Percentiles rank a stretch among this genome's conserved stretches.
These are phyloP conservation scores for Melangyna quadrimaculata DNA, from an alignment of 2,888 invertebrate species.

Conservation along the genomic window DNA sequence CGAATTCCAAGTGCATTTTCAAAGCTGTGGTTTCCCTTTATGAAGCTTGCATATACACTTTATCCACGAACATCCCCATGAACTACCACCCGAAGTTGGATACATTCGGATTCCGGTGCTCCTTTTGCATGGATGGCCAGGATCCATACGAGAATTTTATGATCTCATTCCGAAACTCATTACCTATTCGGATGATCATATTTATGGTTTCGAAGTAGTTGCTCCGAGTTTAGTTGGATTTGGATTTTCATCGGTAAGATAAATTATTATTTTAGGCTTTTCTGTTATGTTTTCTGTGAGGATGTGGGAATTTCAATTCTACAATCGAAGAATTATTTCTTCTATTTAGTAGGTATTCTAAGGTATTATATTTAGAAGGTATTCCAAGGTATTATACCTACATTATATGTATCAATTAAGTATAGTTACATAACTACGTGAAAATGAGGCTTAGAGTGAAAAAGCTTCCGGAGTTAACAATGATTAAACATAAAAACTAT, in stretches of 20 bases:
- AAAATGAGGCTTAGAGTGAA: too few relatives aligned
- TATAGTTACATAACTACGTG: too few relatives aligned
- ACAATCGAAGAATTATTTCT: background rate
- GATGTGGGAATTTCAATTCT: background rate
- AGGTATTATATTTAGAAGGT: too few relatives aligned
- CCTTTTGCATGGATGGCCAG: slow-evolving; percentile 92
- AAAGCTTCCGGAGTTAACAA: too few relatives aligned
- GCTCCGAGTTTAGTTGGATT: slow-evolving; percentile 80
- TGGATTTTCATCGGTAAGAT: slow-evolving; percentile 74
- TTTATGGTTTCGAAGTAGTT: slow-evolving; percentile 83
- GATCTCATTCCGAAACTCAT: slow-evolving; percentile 86
- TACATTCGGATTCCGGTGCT: slow-evolving; percentile 73
- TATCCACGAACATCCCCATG: slow-evolving; percentile 83
- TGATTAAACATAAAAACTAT: too few relatives aligned
- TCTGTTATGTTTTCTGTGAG: background rate
- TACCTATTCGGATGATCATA: slow-evolving; percentile 77
- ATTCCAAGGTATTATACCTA: too few relatives aligned
- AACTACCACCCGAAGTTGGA: background rate
- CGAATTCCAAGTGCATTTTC: too few relatives aligned
- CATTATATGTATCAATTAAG: too few relatives aligned
- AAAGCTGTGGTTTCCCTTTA: background rate
- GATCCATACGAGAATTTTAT: slow-evolving; percentile 90
- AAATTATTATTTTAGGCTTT: background rate
- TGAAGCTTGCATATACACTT: slow-evolving; percentile 83
- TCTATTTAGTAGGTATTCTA: too few relatives aligned